Evolutionary conservation across 2,113 vertebrate species (phyloP).

Genomic region (Hylia prasina): DNA sequence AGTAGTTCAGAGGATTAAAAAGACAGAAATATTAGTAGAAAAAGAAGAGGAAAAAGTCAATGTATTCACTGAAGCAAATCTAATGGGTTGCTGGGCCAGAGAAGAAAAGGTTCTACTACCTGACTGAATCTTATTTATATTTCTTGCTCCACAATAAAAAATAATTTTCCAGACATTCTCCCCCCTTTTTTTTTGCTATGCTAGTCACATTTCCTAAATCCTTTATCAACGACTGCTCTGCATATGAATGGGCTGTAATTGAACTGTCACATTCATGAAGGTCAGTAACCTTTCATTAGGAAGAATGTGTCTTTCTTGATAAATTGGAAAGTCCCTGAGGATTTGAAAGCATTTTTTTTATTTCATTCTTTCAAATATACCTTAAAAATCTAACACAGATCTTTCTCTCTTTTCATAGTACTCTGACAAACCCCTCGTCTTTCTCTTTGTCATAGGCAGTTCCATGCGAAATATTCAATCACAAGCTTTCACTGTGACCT

Average conservation of each 20-base stretch:
- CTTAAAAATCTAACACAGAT: slow-evolving; percentile 69
- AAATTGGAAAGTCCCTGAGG: slow-evolving; percentile 79
- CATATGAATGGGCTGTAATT: slow-evolving; percentile 84
- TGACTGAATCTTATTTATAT: slow-evolving; percentile 75
- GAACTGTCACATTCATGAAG: slow-evolving; percentile 83
- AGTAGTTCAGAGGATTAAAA: slow-evolving; percentile 74
- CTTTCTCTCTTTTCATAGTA: slow-evolving; percentile 36
- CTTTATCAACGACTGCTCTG: slow-evolving; percentile 79
- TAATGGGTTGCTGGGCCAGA: slow-evolving; percentile 65
- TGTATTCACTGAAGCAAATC: slow-evolving; percentile 70
- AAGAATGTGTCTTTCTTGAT: slow-evolving; percentile 83
- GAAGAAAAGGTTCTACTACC: slow-evolving; percentile 70
- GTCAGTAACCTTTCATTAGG: slow-evolving; percentile 86
- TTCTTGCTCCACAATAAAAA: slow-evolving; percentile 71
- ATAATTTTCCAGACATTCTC: slow-evolving; percentile 68
- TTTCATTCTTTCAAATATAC: slow-evolving; percentile 66
- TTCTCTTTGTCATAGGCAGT: slow-evolving; percentile 53
- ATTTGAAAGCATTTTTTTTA: slow-evolving; percentile 74
- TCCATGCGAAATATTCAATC: slow-evolving; percentile 49
- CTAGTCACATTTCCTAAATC: slow-evolving; percentile 79
- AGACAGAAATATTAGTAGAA: slow-evolving; percentile 72
- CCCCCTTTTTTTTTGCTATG: slow-evolving; percentile 59
- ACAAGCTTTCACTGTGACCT: slow-evolving; percentile 48
- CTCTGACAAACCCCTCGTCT: slow-evolving; percentile 30
- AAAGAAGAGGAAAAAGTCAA: slow-evolving; percentile 64